phyloP scores from a whole-genome alignment of 2,797 vertebrate genomes.

The Eptatretus atami region DNA sequence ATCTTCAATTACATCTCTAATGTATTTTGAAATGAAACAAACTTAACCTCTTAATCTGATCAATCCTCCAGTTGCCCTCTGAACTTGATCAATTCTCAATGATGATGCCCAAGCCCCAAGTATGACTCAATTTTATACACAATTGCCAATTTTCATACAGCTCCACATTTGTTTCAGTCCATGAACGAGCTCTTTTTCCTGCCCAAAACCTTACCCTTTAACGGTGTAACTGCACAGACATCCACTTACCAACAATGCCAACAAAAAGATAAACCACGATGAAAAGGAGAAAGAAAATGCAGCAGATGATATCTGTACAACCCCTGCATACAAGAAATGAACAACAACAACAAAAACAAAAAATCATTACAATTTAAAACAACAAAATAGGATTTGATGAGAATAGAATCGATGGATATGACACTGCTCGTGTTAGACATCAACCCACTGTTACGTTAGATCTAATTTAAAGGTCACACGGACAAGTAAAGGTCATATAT shows the following conservation, averaged over 20 bases:
- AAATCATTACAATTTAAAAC: too few species aligned
- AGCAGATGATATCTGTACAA: slow-evolving; percentile 56
- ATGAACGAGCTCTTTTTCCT: neutral
- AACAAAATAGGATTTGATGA: too few species aligned
- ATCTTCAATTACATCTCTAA: too few species aligned
- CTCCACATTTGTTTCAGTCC: neutral
- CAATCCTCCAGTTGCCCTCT: too few species aligned
- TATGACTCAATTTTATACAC: too few species aligned
- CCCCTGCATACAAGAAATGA: slow-evolving; percentile 16
- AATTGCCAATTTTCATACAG: neutral
- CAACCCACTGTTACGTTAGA: neutral
- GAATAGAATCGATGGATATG: neutral
- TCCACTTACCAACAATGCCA: slow-evolving; percentile 1
- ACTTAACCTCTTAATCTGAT: too few species aligned
- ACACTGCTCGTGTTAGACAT: neutral
- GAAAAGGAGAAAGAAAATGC: slow-evolving; percentile 29
- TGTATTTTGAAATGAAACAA: too few species aligned
- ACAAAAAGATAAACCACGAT: slow-evolving; percentile 33
- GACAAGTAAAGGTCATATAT: neutral
- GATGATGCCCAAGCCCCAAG: too few species aligned
- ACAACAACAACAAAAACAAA: too few species aligned
- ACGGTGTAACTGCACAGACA: neutral
- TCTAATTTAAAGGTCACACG: neutral
- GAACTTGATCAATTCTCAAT: too few species aligned
- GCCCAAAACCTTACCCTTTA: neutral